Base-by-base conservation (phyloP, 2,888 invertebrate genomes). In the Eristalinus sepulchralis region DNA sequence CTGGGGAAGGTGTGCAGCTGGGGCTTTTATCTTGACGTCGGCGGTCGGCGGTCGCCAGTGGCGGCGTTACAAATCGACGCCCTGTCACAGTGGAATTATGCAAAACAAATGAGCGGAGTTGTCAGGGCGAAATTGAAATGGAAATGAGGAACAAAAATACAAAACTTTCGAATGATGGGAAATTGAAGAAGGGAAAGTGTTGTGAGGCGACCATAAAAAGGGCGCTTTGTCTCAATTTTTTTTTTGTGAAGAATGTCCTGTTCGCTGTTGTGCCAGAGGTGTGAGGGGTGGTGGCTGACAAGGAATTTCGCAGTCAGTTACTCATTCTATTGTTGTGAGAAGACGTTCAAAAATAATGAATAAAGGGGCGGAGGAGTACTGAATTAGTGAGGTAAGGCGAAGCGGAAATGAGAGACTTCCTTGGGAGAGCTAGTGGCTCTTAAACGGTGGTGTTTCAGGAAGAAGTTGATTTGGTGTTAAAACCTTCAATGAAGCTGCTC, bases 51-150 rank as follows among this genome's bases (percentile, higher is more conserved):
- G 53, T n/a, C n/a, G n/a, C n/a, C 47, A 4, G 20, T n/a, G 33
- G 36, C 20, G 24, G 20, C 27, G 22, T 47, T 70, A 71, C 70
- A 78, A 70, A 78, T 64, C 78, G 71, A 70, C 55, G 31, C 39
- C 39, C 63, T 71, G 70, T 71, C 78, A 66, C 53, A 72, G 59
- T 2, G 33, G 27, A 79, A 79, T 66, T 72, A 79, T 72, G 71
- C 27, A 66, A 53, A 71, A 79, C 47, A 72, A 79, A 79, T 64
- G 71, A 64, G 55, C 11, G 4, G 39, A 63, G 66, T 71, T 64
- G 64, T 76, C 67, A 67, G 33, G 31, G 10, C 13, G 20, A 79
- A 71, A 70, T 57, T 55, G 63, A 9, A 71, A 64, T 22, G 39
- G 22, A 60, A 34, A 63, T 22, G 55, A 24, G 62, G 34, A 34